Conservation (phyloP, 2,888 invertebrate species). For the Lepeophtheirus nordmannii region DNA sequence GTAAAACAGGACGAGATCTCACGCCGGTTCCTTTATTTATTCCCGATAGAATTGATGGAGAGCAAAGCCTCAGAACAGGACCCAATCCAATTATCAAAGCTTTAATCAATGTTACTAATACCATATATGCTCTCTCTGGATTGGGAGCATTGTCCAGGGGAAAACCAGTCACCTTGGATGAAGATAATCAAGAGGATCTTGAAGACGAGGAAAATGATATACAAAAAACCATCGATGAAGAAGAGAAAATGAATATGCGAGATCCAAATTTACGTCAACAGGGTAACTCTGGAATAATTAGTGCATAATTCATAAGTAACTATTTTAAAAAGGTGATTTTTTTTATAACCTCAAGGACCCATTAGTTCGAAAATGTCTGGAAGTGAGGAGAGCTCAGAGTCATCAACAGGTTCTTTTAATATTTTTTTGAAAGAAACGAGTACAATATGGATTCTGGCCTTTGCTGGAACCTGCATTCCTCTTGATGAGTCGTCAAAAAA, state of each 20-base stretch:
- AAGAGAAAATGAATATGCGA: neutral
- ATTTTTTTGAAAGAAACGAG: conserved; percentile 12
- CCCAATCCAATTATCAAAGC: neutral
- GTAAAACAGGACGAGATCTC: neutral
- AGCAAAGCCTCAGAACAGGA: neutral
- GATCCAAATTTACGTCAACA: too few species aligned
- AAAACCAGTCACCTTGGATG: neutral
- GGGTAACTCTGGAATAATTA: too few species aligned
- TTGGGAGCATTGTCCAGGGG: neutral
- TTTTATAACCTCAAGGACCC: too few species aligned
- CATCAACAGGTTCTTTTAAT: neutral
- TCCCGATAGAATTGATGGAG: neutral
- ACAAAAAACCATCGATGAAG: neutral
- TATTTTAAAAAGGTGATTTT: too few species aligned
- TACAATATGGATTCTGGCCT: conserved; percentile 18
- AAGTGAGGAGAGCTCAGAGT: too few species aligned
- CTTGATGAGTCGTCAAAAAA: neutral
- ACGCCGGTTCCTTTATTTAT: neutral
- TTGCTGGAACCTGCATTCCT: conserved; percentile 13
- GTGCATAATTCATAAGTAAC: too few species aligned
- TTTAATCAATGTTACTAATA: neutral
- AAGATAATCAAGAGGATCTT: neutral
- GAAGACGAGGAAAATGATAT: neutral
- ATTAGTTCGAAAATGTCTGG: too few species aligned
- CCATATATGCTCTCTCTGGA: neutral